Evolutionary conservation across 1,140 invertebrate genomes (phyloP).

Genomic region (Diplogasteroides magnus): DNA sequence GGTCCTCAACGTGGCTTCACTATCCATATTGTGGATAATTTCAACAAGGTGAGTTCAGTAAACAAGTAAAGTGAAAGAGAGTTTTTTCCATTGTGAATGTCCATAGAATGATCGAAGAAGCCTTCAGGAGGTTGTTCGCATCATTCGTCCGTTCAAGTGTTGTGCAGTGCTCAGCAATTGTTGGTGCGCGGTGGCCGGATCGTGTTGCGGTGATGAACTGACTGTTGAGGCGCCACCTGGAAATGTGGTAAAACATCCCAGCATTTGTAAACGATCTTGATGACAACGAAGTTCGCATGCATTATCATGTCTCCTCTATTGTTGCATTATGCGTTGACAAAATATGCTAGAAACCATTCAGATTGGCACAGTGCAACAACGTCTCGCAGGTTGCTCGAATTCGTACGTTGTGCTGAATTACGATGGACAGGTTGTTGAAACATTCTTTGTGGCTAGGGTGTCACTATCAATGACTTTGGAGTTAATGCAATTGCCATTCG

Average conservation of each 20-base stretch:
- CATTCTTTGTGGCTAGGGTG: neutral
- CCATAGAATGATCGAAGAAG: too few relatives aligned
- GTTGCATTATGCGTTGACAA: neutral
- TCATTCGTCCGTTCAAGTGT: too few relatives aligned
- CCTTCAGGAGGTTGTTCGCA: neutral
- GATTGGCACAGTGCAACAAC: conserved; percentile 14
- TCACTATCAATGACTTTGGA: neutral
- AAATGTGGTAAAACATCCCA: conserved; percentile 16
- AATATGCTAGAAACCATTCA: neutral
- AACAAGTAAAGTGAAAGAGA: too few relatives aligned
- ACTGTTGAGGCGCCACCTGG: conserved; percentile 17
- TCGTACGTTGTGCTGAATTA: conserved; percentile 9
- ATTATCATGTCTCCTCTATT: too few relatives aligned
- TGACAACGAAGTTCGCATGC: neutral
- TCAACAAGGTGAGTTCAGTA: conserved; percentile 19
- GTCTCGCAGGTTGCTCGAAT: conserved; percentile 1
- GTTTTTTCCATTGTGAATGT: too few relatives aligned
- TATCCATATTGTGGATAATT: conserved; percentile 28
- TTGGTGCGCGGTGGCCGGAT: neutral
- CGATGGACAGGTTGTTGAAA: conserved; percentile 11
- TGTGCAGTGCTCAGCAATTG: too few relatives aligned
- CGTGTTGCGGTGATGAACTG: conserved; percentile 12
- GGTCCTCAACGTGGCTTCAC: conserved; percentile 18
- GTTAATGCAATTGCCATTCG: too few relatives aligned
- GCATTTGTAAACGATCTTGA: neutral